A percentile compares a stretch with the other conserved stretches of the same genome.
Conservation (phyloP, 2,888 invertebrate genomes). For the Gibbula magus region DNA sequence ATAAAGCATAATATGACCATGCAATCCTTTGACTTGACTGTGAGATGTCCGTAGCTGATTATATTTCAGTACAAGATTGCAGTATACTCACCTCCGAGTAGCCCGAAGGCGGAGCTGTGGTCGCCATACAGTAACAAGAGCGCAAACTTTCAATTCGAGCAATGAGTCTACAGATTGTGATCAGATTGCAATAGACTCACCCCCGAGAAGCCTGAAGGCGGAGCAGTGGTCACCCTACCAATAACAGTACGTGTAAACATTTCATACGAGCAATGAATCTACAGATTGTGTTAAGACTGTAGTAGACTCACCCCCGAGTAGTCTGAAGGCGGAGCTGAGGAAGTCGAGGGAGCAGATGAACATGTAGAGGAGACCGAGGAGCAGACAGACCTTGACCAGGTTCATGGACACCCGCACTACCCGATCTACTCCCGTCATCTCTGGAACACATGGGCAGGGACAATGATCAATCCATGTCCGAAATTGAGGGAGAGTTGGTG, state of each 20-base stretch:
- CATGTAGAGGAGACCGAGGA: slow-evolving; percentile 55
- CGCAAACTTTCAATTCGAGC: not conserved
- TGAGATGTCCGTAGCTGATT: no score
- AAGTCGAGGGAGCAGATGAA: slow-evolving; percentile 66
- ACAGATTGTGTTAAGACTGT: not conserved
- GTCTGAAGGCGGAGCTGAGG: slow-evolving; percentile 62
- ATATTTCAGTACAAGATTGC: no score
- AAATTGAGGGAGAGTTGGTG: no score
- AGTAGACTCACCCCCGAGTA: slow-evolving; percentile 51
- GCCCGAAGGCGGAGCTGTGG: slow-evolving; percentile 61
- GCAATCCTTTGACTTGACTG: no score
- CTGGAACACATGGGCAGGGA: not conserved
- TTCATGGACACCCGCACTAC: slow-evolving; percentile 31
- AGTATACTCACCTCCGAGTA: slow-evolving; percentile 51
- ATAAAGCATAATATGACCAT: no score
- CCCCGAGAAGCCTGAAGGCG: slow-evolving; percentile 62
- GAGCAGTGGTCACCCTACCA: slow-evolving; percentile 47
- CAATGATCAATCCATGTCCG: no score
- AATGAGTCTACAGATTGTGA: not conserved
- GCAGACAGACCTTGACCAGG: slow-evolving; percentile 54
- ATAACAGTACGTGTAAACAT: not conserved
- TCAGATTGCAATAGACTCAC: not conserved
- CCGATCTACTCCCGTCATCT: slow-evolving; percentile 30
- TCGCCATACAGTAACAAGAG: not conserved
- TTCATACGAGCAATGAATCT: not conserved